Base-by-base conservation (phyloP, 2,113 vertebrate genomes). In the Tapirus terrestris region DNA sequence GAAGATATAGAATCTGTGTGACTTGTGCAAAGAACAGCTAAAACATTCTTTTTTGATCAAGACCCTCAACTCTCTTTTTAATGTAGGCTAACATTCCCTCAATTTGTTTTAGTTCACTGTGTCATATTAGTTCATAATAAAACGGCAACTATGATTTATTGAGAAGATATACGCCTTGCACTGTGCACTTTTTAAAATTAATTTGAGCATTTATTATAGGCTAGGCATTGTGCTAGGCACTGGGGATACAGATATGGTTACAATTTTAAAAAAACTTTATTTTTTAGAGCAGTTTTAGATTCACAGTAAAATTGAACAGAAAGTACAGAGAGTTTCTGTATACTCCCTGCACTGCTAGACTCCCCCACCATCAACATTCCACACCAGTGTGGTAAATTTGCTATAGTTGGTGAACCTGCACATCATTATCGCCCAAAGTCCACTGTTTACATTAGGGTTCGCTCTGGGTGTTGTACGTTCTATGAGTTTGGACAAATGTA, bases 261-360 rank as follows among this genome's bases (percentile, higher is more conserved):
- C 6, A 18, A 7, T 48, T 86, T 53, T 14, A 27, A 48, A 90
- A 79, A 45, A 67, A 80, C 18, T 33, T 53, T 80, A 18, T 12
- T n/a, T 80, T 82, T 83, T 75, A 76, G 84, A 58, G n/a, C 27
- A 58, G 70, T 77, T 77, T 56, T 53, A 85, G 76, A n/a, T 94
- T 65, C 27, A 53, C 9, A 75, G 56, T 10, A 63, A 79, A 82
- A 73, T 53, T 63, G 67, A 89, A 14, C 76, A 81, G 76, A 73
- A 72, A 73, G 75, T 72, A 31, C 20, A 36, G 6, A 65, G 67
- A n/a, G 56, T 77, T 63, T 77, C 81, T 48, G 31, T 76, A 18
- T 9, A 20, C 36, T 4, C 60, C 9, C n/a, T 23, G 1, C 12
- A 18, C n/a, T 2, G 2, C 27, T 6, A 31, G 53, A 33, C 18